phyloP scores from a whole-genome alignment of 2,113 vertebrate species.

The Panthera leo region DNA sequence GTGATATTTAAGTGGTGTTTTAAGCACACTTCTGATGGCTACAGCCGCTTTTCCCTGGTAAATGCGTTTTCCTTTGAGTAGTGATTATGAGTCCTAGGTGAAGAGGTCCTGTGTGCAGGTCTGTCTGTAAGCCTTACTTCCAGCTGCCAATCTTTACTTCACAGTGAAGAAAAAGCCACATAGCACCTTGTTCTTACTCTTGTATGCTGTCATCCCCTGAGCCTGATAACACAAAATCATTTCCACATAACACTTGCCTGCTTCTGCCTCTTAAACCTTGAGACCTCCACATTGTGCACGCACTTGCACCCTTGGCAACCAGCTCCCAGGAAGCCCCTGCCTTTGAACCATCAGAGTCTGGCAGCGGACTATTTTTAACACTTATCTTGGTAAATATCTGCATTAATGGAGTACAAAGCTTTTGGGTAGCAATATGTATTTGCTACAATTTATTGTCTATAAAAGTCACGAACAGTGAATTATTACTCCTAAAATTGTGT shows the following conservation, averaged over 20 bases:
- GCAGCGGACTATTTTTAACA: constrained; percentile 82
- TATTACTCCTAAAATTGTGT: constrained; percentile 87
- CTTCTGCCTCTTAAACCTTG: constrained; percentile 90
- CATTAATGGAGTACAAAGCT: constrained; percentile 87
- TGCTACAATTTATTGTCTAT: constrained; percentile 90
- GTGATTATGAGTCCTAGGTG: constrained; percentile 99
- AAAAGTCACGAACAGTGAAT: constrained; percentile 89
- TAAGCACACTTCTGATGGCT: constrained; percentile 99
- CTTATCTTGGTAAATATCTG: constrained; percentile 88
- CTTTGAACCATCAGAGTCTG: constrained; percentile 76
- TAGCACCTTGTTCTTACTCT: constrained; percentile 93
- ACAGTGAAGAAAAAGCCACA: constrained; percentile 91
- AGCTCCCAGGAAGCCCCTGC: constrained; percentile 81
- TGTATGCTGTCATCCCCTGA: constrained; percentile 95
- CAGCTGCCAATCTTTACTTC: constrained; percentile 98
- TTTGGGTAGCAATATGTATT: constrained; percentile 84
- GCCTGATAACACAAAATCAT: constrained; percentile 96
- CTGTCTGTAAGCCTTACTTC: constrained; percentile 98
- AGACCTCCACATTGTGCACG: constrained; percentile 85
- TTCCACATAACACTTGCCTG: constrained; percentile 92
- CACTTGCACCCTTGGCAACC: constrained; percentile 82
- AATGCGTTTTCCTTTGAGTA: constrained; percentile 97
- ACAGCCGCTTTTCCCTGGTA: constrained; percentile 98
- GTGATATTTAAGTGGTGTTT: constrained; percentile 99
- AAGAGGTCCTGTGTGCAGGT: constrained; percentile 98